A percentile compares a stretch with the other conserved stretches of the same genome.
Conservation (phyloP, 2,888 invertebrate species). For the Microctonus hyperodae region DNA sequence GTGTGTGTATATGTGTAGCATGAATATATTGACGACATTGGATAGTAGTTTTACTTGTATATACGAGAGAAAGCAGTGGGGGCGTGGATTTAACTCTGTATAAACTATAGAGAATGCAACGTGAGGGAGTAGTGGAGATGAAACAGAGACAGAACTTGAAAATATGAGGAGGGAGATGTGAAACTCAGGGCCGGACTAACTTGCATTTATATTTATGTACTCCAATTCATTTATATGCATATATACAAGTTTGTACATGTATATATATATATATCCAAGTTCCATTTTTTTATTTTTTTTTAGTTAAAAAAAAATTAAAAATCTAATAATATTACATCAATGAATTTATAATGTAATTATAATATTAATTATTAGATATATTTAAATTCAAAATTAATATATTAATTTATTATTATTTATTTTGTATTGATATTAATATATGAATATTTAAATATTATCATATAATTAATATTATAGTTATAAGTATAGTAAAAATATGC, state of each 20-base stretch:
- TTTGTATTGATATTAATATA: background rate
- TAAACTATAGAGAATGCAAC: background rate
- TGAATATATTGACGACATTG: background rate
- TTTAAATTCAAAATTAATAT: no score
- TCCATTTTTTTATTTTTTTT: no score
- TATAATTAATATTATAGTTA: background rate
- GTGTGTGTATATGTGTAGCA: background rate
- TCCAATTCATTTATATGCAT: background rate
- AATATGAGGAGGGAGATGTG: slow-evolving; percentile 14
- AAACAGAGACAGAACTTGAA: slow-evolving; percentile 13
- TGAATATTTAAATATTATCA: background rate
- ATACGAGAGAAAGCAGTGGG: slow-evolving; percentile 2
- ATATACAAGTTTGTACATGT: no score
- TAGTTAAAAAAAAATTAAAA: no score
- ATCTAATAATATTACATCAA: no score
- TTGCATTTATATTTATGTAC: background rate
- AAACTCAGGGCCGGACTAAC: slow-evolving; percentile 6
- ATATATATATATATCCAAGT: no score
- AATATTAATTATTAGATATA: no score
- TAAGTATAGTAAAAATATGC: background rate
- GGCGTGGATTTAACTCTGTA: background rate
- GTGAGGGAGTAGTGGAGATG: slow-evolving; percentile 5
- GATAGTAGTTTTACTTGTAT: slow-evolving; percentile 4
- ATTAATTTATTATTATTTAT: no score
- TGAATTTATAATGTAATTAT: no score